Base-by-base conservation (phyloP, 2,113 vertebrate species). In the Lathamus discolor region DNA sequence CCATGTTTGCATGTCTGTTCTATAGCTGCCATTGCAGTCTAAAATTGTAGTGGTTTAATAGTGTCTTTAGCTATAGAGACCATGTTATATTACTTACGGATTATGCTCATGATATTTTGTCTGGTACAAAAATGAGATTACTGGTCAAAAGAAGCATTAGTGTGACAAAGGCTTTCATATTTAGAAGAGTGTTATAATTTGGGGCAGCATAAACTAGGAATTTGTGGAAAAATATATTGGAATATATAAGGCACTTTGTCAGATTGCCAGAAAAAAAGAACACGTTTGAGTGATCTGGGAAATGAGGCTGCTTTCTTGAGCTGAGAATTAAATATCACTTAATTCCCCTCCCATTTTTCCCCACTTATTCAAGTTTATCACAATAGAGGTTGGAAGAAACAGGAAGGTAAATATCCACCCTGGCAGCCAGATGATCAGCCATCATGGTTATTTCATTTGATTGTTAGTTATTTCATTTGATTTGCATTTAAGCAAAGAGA, bases 11-110 rank as follows among this genome's bases (percentile, higher is more conserved):
- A 20, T 54, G 52, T 51, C 64, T 88, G 49, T 67, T 66, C 54
- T 55, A 4, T 24, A 52, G 74, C 44, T 87, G 29, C 17, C 37
- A 29, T 20, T 77, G 63, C 51, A 78, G 73, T 25, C n/a, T 59
- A 75, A 90, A 93, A 81, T 59, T 86, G 92, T 67, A 86, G 81
- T 67, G 24, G 29, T 81, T 86, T 83, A 90, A 75, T 80, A 64
- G 37, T 52, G 23, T 80, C 68, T 48, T 88, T 25, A 83, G 72
- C 24, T 74, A 29, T 55, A 24, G 63, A 80, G 78, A 78, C 33
- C 4, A 11, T 46, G 11, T 88, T 83, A 19, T 22, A 35, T 83
- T 67, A 39, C 13, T 63, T 77, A 86, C 9, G 8, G 27, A 81
- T 80, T 84, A 48, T 63, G 23, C 17, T 68, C 11, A 61, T 67